These are phyloP conservation scores for Phengaris alcon DNA, from an alignment of 2,888 invertebrate species.

Conservation along the genomic window DNA sequence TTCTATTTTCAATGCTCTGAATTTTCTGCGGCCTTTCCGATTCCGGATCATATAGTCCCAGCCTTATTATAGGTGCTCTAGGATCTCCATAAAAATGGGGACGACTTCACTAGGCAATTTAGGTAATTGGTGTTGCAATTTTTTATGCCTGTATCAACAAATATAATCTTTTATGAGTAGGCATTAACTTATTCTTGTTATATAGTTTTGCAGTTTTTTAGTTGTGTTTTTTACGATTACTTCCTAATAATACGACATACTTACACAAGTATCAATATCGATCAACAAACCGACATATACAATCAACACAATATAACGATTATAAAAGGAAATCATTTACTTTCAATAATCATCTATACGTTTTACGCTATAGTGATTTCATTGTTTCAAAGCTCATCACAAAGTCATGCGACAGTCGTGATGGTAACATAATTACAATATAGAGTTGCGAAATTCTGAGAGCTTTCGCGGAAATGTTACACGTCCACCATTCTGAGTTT, in stretches of 20 bases:
- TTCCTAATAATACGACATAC: too few species aligned
- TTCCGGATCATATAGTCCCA: too few species aligned
- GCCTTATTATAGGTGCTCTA: background rate
- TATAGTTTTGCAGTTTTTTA: background rate
- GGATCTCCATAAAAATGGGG: background rate
- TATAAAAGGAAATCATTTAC: background rate
- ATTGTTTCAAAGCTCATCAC: constrained; percentile 45
- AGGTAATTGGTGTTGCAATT: too few species aligned
- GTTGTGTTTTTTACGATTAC: too few species aligned
- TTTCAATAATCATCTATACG: background rate
- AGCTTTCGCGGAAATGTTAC: constrained; percentile 30
- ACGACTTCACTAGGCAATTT: background rate
- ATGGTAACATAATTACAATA: constrained; percentile 35
- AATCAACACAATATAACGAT: background rate
- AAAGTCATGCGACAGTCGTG: constrained; percentile 42
- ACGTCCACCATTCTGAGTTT: background rate
- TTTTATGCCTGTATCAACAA: too few species aligned
- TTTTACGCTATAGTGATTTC: constrained; percentile 41
- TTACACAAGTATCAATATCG: too few species aligned
- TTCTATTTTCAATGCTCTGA: too few species aligned
- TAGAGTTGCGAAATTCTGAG: constrained; percentile 29
- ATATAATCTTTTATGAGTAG: background rate
- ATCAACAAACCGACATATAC: too few species aligned
- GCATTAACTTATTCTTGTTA: too few species aligned
- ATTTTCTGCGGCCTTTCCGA: too few species aligned